Base-by-base conservation (phyloP, 2,888 invertebrate genomes). In the Odontomyia ornata region DNA sequence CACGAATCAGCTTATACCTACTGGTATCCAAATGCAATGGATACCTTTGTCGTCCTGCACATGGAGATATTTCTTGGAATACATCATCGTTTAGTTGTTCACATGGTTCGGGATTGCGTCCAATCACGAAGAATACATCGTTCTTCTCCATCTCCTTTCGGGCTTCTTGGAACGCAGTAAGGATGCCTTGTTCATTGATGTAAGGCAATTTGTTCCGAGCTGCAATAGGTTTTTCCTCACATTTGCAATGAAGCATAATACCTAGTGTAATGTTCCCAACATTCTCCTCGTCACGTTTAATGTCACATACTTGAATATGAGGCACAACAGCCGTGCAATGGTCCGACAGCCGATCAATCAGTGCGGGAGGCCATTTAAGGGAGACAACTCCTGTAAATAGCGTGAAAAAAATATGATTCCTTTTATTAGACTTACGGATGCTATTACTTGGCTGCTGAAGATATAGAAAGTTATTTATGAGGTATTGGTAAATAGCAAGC, bases 111-210 rank as follows among this genome's bases (percentile, higher is more conserved):
- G 57, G 46, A 21, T 30, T 21, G 1, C 73, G 65, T 0, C 77
- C 79, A 71, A 79, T 79, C n/a, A 77, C 77, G 76, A 79, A 79
- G n/a, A 79, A 60, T n/a, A 72, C 67, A 73, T 79, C 79, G 30
- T 77, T 76, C 13, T 77, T 64, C 36, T 77, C 76, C 11, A 79
- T 56, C 30, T 76, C 57, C 15, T 57, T 67, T 13, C 47, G 30
- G 7, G 77, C 47, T n/a, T 79, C 72, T 5, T 79, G 56, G 28
- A 57, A 77, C 11, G 57, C 62, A 0, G 27, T 28, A 7, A 78
- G 25, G 27, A 25, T 77, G 30, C 72, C 78, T 18, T 13, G 7
- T n/a, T 60, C 27, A 25, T 77, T 71, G 0, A 52, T 64, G 15
- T 36, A 43, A 23, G 76, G 60, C n/a, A 46, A 25, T 21, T 56